Evolutionary conservation across 92 coral and sea anemone species (phyloP), one percentile per base, ranked within the genome.

Genomic region (Virgularia gustaviana): DNA sequence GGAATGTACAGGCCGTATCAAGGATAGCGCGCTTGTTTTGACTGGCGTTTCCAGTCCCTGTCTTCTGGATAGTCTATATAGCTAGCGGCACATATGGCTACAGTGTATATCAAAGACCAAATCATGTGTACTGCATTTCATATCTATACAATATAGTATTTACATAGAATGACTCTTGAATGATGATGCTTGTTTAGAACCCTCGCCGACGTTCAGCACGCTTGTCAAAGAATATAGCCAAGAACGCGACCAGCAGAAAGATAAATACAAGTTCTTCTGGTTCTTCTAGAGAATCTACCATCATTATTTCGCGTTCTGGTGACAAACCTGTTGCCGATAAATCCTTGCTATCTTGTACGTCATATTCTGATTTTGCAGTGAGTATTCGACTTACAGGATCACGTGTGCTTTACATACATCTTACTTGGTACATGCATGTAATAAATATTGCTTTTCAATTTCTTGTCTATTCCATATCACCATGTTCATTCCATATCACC

Each of bases 311-410:
- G 53, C 73, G 73, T 43, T 66, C 73, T 23, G 57, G 73, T 16
- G 10, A n/a, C 22, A n/a, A n/a, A n/a, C 38, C 36, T 37, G 34
- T 2, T 23, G 30, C 4, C 58, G 47, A 66, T 11, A 57, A 66
- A 66, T 66, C 73, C 23, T 28, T 66, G 33, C 47, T 57, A 66
- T 66, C 73, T 66, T 66, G 73, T 66, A 66, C 73, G 73, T 66
- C 73, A 19, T 66, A 66, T 66, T 20, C 73, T 66, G 73, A 42
- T 2, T 66, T 66, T 66, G 28, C 73, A 66, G 73, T 66, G 73
- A 66, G 73, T 66, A 66, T 47, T 66, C 42, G n/a, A 2, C 66
- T 34, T 42, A 22, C 45, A 60, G 20, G 20, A 4, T 13, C 13
- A 16, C 20, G 20, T 16, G n/a, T 43, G 5, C 20, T 13, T 22